Conservation (phyloP, 1,140 invertebrate species). For the Nephila pilipes region DNA sequence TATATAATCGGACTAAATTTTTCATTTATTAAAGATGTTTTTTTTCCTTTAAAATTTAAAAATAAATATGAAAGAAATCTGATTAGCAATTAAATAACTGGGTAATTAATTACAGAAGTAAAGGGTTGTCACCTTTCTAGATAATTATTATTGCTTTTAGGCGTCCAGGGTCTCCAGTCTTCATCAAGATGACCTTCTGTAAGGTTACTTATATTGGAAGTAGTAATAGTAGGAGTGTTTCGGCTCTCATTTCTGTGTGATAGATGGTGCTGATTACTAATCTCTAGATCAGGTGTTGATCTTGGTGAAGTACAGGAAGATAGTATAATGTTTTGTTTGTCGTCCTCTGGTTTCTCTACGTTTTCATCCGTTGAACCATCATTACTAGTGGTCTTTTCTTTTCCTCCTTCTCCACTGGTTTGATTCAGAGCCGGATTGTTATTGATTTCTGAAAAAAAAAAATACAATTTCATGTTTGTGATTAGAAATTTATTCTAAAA, state of each 20-base stretch:
- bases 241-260: conserved; percentile 10
- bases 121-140: conserved; percentile 45
- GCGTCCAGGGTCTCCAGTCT: conserved; percentile 72
- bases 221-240: conserved; percentile 44
- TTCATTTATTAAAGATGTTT: too few relatives aligned
- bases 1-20: too few relatives aligned
- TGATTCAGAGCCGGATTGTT: conserved; percentile 67
- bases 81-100: too few relatives aligned
- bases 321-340: conserved; percentile 40
- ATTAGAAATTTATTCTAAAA: too few relatives aligned
- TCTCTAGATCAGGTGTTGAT: conserved; percentile 64
- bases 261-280: conserved; percentile 43
- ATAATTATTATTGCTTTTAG: conserved; percentile 68
- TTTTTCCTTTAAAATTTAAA: too few relatives aligned
- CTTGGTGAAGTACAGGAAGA: conserved; percentile 55
- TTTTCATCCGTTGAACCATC: conserved; percentile 16
- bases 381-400: conserved; percentile 45
- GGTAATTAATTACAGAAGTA: not conserved
- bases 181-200: conserved; percentile 69
- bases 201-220: conserved; percentile 32
- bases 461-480: too few relatives aligned
- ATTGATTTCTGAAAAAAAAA: conserved; percentile 64
- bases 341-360: not conserved
- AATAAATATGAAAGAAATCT: too few relatives aligned
- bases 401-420: conserved; percentile 10